Base-by-base conservation (phyloP, 2,797 vertebrate species). In the Gymnodraco acuticeps region DNA sequence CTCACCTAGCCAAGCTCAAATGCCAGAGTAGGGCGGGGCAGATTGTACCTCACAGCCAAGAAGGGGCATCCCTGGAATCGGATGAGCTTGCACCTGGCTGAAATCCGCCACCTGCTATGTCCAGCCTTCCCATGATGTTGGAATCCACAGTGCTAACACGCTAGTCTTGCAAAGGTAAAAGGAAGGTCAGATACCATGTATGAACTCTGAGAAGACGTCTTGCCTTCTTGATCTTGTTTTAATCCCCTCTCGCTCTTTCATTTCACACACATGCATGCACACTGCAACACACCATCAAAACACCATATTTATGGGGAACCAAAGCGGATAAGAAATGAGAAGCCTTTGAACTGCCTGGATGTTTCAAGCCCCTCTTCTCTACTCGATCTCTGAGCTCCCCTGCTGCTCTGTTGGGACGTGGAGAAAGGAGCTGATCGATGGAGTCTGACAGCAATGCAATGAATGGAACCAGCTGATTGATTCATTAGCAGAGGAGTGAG, bases 401-500 rank as follows among this genome's bases (percentile, higher is more conserved):
- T 61, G 84, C 84, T 89, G 89, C 77, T 91, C 82, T 79, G 82
- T 61, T 65, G 80, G 86, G 88, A 80, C 46, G 63, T 60, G 64
- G 80, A 71, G 76, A 70, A 80, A 82, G 68, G 65, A 73, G 71
- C 87, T 93, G 93, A 94, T 94, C 91, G 79, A 94, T 94, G 77
- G 81, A 71, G 45, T 79, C 84, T 93, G 94, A 93, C 92, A 93
- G 92, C 83, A 85, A 60, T 54, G 60, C 90, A 89, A 91, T 88
- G 85, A 91, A 93, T 89, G 87, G 88, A 90, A 92, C 82, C 90
- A 85, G 88, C 89, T 88, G 89, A 93, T 92, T 92, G 92, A 93
- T 93, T 93, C 90, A 93, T 93, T 90, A 91, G 85, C 70, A 75
- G 78, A 65, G 70, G 70, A 62, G 62, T 20, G 75, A 78, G 80